These are phyloP conservation scores for Chrysolina oricalcia DNA, from an alignment of 2,888 invertebrate species.

Conservation along the genomic window DNA sequence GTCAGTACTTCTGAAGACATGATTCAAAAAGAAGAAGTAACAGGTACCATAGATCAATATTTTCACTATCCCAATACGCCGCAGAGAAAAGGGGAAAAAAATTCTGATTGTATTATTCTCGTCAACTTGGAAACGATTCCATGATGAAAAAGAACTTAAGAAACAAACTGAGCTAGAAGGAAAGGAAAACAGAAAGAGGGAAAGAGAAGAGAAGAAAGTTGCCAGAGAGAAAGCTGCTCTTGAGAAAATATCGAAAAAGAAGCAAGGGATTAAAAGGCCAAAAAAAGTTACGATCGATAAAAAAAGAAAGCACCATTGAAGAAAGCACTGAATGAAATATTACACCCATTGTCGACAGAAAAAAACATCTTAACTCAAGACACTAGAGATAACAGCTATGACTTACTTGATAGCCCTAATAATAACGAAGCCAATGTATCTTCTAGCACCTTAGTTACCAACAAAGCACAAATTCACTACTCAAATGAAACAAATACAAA, in stretches of 20 bases:
- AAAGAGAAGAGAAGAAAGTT: constrained; percentile 27
- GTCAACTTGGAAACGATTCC: constrained; percentile 37
- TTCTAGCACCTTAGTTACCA: not conserved
- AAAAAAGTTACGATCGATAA: not conserved
- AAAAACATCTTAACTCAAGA: not conserved
- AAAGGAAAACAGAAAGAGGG: constrained; percentile 34
- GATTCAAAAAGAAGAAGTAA: no score
- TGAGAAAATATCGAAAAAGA: constrained; percentile 28
- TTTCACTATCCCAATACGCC: no score
- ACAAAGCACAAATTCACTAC: not conserved
- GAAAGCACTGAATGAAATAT: constrained; percentile 2
- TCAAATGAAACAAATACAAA: not conserved
- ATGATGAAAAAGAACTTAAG: constrained; percentile 33
- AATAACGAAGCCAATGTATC: constrained; percentile 9
- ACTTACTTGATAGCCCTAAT: not conserved
- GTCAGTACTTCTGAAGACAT: no score
- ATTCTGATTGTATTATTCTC: constrained; percentile 10
- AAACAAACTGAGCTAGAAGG: constrained; percentile 20
- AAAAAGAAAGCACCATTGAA: not conserved
- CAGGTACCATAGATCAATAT: no score
- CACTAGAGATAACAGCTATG: not conserved
- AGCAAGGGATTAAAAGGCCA: constrained; percentile 4
- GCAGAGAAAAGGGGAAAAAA: no score
- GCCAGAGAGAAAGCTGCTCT: constrained; percentile 20
- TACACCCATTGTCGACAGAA: not conserved